Evolutionary conservation across 1,140 invertebrate species (phyloP).

Genomic region (Holcopasites calliopsidis): DNA sequence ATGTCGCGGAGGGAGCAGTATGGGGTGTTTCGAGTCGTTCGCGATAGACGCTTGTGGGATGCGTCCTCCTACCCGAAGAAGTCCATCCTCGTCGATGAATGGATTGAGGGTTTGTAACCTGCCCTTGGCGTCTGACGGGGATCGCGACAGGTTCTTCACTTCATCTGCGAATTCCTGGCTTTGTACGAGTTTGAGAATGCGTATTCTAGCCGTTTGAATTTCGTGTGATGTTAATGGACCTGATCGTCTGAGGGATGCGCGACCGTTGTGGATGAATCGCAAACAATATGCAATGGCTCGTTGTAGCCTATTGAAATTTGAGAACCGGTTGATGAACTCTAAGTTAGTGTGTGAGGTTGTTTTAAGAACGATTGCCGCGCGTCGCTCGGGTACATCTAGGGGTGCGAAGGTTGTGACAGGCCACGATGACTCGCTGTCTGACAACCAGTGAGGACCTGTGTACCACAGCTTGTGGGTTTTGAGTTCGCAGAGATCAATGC

Average conservation of each 20-base stretch:
- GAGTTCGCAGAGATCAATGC: background rate
- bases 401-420: too few relatives aligned
- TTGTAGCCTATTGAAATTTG: background rate
- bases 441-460: too few relatives aligned
- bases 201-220: background rate
- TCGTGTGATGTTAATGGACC: background rate
- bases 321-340: too few relatives aligned
- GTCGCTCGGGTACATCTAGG: too few relatives aligned
- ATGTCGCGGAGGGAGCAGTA: slow-evolving; percentile 52
- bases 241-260: background rate
- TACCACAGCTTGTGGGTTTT: too few relatives aligned
- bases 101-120: slow-evolving; percentile 32
- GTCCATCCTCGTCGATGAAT: slow-evolving; percentile 50
- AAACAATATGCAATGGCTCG: slow-evolving; percentile 20
- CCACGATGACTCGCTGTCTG: too few relatives aligned
- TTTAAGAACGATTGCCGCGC: too few relatives aligned
- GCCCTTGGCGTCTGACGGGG: background rate
- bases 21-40: slow-evolving; percentile 59
- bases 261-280: slow-evolving; percentile 9
- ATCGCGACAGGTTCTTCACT: background rate
- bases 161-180: slow-evolving; percentile 9
- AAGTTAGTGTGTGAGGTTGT: too few relatives aligned
- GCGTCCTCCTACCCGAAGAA: slow-evolving; percentile 67
- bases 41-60: slow-evolving; percentile 48
- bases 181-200: slow-evolving; percentile 21